phyloP scores from a whole-genome alignment of 2,888 invertebrate genomes.

The Scaeva pyrastri region DNA sequence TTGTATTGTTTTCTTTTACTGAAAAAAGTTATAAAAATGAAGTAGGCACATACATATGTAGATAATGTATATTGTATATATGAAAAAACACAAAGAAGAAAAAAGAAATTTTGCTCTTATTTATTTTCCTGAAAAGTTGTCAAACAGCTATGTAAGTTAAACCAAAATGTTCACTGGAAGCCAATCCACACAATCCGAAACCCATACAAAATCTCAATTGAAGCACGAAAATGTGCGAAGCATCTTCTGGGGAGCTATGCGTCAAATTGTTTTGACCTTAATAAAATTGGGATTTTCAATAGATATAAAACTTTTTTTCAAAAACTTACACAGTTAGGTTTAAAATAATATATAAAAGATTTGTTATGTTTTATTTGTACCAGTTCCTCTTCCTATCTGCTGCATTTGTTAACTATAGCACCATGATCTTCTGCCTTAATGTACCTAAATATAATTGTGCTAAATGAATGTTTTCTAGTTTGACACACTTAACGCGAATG shows the following conservation, averaged over 20 bases:
- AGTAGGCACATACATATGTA: too few relatives aligned
- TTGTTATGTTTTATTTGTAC: neutral
- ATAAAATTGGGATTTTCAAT: too few relatives aligned
- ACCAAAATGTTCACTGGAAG: constrained; percentile 1
- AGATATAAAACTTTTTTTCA: too few relatives aligned
- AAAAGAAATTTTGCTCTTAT: neutral
- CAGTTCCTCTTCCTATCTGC: too few relatives aligned
- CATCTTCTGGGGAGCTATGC: neutral
- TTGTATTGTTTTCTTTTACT: too few relatives aligned
- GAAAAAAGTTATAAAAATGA: too few relatives aligned
- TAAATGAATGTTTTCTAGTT: neutral
- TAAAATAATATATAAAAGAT: too few relatives aligned
- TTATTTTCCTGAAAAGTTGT: constrained; percentile 7
- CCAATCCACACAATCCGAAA: neutral
- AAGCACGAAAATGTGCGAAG: neutral
- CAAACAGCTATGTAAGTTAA: neutral
- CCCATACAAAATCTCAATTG: neutral
- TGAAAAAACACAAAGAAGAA: too few relatives aligned
- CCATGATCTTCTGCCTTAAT: constrained; percentile 25
- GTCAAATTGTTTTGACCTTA: too few relatives aligned
- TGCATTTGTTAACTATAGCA: neutral
- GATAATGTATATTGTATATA: too few relatives aligned
- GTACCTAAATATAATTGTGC: constrained; percentile 4
- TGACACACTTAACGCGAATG: neutral
- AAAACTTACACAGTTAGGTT: too few relatives aligned